These are phyloP conservation scores for Laothoe populi DNA, from an alignment of 2,888 invertebrate species.

Conservation along the genomic window DNA sequence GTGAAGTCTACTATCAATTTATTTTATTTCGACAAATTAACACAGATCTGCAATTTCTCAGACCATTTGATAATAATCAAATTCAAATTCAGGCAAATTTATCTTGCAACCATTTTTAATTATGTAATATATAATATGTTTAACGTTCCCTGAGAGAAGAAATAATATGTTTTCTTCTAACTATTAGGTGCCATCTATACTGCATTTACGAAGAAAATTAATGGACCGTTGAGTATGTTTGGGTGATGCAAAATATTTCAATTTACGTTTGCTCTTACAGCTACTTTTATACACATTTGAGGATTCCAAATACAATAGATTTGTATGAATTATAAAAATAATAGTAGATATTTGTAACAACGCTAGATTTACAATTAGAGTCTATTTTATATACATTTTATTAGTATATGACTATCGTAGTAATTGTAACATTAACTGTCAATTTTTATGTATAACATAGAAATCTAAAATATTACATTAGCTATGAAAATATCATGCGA, in stretches of 20 bases:
- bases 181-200: conserved; percentile 56
- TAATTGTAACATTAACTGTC: background rate
- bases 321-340: background rate
- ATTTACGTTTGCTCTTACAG: conserved; percentile 15
- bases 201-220: conserved; percentile 42
- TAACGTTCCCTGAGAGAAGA: conserved; percentile 22
- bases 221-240: conserved; percentile 62
- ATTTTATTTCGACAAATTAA: too few species aligned
- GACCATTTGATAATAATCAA: too few species aligned
- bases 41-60: too few species aligned
- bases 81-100: too few species aligned
- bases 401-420: background rate
- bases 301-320: background rate
- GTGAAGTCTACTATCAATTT: too few species aligned
- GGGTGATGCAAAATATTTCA: conserved; percentile 39
- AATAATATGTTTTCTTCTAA: conserved; percentile 50
- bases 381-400: background rate
- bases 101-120: too few species aligned
- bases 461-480: background rate
- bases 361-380: conserved; percentile 8
- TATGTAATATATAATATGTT: background rate
- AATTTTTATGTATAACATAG: background rate
- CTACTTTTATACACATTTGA: conserved; percentile 14
- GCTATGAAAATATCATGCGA: background rate
- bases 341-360: conserved; percentile 1